Evolutionary conservation across 2,888 invertebrate species (phyloP).

Genomic region (Dermolepida albohirtum): DNA sequence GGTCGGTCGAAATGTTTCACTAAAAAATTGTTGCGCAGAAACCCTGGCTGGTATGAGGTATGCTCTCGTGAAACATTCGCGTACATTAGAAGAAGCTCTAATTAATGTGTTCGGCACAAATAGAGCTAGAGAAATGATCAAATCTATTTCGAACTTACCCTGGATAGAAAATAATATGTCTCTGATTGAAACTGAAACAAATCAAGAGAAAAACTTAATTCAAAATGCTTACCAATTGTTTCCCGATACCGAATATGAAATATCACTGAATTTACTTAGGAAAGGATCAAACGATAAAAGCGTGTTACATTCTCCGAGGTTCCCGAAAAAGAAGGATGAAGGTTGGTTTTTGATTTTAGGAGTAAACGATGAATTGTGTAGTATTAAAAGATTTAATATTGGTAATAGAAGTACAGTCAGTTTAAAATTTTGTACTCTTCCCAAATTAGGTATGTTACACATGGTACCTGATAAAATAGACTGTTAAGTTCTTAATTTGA

Average conservation of each 20-base stretch:
- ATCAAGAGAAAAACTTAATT: constrained; percentile 40
- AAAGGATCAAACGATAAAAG: constrained; percentile 61
- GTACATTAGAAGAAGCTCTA: constrained; percentile 57
- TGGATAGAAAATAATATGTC: constrained; percentile 54
- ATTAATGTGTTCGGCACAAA: constrained; percentile 52
- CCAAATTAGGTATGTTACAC: constrained; percentile 63
- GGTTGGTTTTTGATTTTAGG: constrained; percentile 95
- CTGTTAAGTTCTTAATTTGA: constrained; percentile 18
- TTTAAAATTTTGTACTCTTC: constrained; percentile 75
- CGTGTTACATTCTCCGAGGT: constrained; percentile 84
- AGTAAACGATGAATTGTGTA: constrained; percentile 79
- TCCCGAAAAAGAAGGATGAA: constrained; percentile 94
- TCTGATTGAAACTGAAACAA: constrained; percentile 43
- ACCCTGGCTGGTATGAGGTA: constrained; percentile 68
- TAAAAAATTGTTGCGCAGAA: constrained; percentile 40
- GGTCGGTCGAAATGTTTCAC: constrained; percentile 53
- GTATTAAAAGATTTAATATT: constrained; percentile 80
- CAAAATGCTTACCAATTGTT: constrained; percentile 60
- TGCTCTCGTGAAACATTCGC: constrained; percentile 70
- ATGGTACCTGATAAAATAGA: constrained; percentile 19
- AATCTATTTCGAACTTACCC: constrained; percentile 57
- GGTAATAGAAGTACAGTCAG: constrained; percentile 65
- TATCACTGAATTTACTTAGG: constrained; percentile 57
- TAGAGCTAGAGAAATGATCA: constrained; percentile 54
- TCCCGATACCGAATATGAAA: constrained; percentile 61